Evolutionary conservation across 2,888 invertebrate genomes (phyloP).

Genomic region (Agrochola lota): DNA sequence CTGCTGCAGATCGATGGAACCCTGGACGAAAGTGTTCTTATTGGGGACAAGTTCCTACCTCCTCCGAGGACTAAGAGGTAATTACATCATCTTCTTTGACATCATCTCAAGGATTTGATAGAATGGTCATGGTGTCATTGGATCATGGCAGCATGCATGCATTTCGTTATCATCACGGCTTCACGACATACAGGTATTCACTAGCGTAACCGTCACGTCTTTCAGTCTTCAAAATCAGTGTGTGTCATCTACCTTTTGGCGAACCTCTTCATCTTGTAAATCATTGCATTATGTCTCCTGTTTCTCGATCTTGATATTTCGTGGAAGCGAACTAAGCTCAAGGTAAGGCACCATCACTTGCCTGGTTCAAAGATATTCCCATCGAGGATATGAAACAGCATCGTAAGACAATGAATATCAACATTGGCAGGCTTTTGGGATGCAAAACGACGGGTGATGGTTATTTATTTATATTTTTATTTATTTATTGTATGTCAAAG

Average conservation of each 20-base stretch:
- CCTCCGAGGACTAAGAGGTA: conserved; percentile 83
- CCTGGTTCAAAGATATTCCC: background rate
- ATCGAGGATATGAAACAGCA: background rate
- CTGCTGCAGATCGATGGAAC: conserved; percentile 89
- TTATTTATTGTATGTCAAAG: conserved; percentile 69
- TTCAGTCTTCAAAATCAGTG: background rate
- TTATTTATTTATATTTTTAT: conserved; percentile 33
- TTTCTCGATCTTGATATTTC: background rate
- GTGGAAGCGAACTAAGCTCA: background rate
- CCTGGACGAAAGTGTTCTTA: conserved; percentile 85
- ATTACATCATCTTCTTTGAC: background rate
- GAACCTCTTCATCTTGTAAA: background rate
- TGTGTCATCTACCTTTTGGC: too few relatives aligned
- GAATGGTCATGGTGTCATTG: too few relatives aligned
- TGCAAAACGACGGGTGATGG: conserved; percentile 2
- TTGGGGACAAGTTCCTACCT: conserved; percentile 83
- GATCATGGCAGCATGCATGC: conserved; percentile 21
- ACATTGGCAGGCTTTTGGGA: background rate
- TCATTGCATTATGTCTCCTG: background rate
- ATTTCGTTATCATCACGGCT: conserved; percentile 1
- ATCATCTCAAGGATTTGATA: background rate
- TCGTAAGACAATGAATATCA: background rate
- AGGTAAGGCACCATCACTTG: conserved; percentile 23
- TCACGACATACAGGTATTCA: conserved; percentile 10
- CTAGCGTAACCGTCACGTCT: background rate